Base-by-base conservation (phyloP, 2,113 vertebrate genomes). In the Terrapene triunguis region DNA sequence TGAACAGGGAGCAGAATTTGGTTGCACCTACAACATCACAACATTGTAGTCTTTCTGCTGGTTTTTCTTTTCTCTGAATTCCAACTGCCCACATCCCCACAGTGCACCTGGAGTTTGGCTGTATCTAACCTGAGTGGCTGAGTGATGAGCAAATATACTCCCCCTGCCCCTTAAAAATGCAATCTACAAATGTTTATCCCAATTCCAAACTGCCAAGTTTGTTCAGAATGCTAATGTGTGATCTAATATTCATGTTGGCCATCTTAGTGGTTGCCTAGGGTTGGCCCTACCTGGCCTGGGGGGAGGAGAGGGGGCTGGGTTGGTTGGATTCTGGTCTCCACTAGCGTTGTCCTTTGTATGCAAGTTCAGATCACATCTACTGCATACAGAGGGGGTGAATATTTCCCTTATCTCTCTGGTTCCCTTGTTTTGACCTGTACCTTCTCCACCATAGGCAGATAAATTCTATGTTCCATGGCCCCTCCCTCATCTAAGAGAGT, bases 381-480 rank as follows among this genome's bases (percentile, higher is more conserved):
- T 47, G 29, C 51, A 13, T 27, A 51, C 57, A 17, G 44, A 83
- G 50, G 5, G 24, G n/a, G 32, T 59, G 50, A 87, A 17, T n/a
- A 76, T 29, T 2, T 6, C 1, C 3, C 8, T 11, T 4, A 14
- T 27, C 14, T 19, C 69, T 16, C 32, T 2, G 2, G 14, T 74
- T 72, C 21, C 10, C 10, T 78, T 13, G 25, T 82, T 78, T 50
- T 42, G 69, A 79, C 50, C 55, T 53, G 53, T 51, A 50, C 35
- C 47, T 5, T n/a, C 42, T 38, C 11, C 51, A 32, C 53, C n/a
- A 38, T 0, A 0, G 5, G 25, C 0, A 0, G 10, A 76, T 90
- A 44, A 62, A 32, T 87, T n/a, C 48, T 2, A 0, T 53, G 13
- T 81, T 85, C 74, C 76, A n/a, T 1, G 1, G 19, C 32, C 25